Conservation (phyloP, 2,797 vertebrate genomes). For the Babyrousa celebensis region DNA sequence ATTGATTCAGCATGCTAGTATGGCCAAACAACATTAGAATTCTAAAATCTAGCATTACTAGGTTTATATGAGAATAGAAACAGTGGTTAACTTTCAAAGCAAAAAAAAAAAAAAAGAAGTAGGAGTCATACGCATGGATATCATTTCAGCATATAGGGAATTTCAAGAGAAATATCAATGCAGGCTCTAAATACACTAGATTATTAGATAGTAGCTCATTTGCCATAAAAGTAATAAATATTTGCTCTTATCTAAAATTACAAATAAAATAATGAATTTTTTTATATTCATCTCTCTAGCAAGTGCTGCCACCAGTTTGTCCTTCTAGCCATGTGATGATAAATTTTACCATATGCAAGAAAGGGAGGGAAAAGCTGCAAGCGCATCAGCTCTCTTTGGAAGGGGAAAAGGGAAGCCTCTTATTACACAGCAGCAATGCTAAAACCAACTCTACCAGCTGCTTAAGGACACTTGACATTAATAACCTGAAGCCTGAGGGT, state of each 20-base stretch:
- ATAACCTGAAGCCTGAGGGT: constrained; percentile 94
- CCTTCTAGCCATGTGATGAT: constrained; percentile 74
- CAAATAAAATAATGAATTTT: background rate
- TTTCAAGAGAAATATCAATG: constrained; percentile 53
- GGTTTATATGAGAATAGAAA: background rate
- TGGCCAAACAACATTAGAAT: constrained; percentile 16
- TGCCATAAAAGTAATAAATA: constrained; percentile 36
- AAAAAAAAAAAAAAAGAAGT: background rate
- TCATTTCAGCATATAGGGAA: constrained; percentile 35
- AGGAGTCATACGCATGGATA: constrained; percentile 17
- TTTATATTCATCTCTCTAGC: background rate
- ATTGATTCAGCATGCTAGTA: background rate
- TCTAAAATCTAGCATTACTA: constrained; percentile 30
- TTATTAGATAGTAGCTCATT: constrained; percentile 45
- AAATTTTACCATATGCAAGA: constrained; percentile 83
- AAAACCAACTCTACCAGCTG: constrained; percentile 84
- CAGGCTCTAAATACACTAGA: constrained; percentile 12
- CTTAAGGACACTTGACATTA: constrained; percentile 88
- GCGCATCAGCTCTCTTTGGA: constrained; percentile 78
- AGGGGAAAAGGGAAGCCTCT: constrained; percentile 85
- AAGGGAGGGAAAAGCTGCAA: constrained; percentile 85
- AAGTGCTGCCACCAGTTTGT: background rate
- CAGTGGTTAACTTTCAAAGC: constrained; percentile 56
- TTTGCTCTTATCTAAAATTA: constrained; percentile 2
- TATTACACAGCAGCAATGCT: constrained; percentile 88